Evolutionary conservation across 2,888 invertebrate species (phyloP).

Genomic region (Rugalucina vietnamica): DNA sequence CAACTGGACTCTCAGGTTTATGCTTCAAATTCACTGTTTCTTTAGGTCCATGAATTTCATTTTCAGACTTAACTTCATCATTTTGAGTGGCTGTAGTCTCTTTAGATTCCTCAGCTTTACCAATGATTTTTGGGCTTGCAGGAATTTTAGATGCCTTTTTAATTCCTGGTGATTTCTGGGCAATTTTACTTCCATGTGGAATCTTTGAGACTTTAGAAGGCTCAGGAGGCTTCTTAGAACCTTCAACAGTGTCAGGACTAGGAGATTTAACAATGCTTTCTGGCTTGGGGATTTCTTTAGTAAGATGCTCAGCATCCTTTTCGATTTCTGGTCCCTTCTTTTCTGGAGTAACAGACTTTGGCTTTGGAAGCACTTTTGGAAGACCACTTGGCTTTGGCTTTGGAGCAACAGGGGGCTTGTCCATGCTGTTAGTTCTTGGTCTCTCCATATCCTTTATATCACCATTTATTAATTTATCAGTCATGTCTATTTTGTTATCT

Average conservation of each 20-base stretch:
- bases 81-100: constrained; percentile 7
- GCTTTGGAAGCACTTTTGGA: constrained; percentile 53
- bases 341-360: constrained; percentile 24
- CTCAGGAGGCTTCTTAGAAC: background rate
- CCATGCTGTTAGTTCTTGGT: constrained; percentile 52
- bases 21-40: constrained; percentile 17
- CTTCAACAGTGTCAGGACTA: constrained; percentile 7
- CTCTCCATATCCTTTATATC: constrained; percentile 15
- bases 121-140: constrained; percentile 53
- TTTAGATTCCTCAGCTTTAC: constrained; percentile 31
- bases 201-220: background rate
- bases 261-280: background rate
- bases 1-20: constrained; percentile 49
- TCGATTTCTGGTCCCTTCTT: background rate
- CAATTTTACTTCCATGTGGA: constrained; percentile 47
- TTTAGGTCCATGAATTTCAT: constrained; percentile 43
- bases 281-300: background rate
- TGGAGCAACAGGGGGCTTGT: constrained; percentile 60
- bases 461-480: background rate
- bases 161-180: constrained; percentile 50
- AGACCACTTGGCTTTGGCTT: constrained; percentile 60
- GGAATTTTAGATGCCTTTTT: constrained; percentile 54
- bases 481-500: background rate
- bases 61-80: constrained; percentile 24
- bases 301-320: background rate